A percentile compares a stretch with the other conserved stretches of the same genome.
These are phyloP conservation scores for Rhadinocentrus ornatus DNA, from an alignment of 2,797 vertebrate genomes.

Conservation along the genomic window DNA sequence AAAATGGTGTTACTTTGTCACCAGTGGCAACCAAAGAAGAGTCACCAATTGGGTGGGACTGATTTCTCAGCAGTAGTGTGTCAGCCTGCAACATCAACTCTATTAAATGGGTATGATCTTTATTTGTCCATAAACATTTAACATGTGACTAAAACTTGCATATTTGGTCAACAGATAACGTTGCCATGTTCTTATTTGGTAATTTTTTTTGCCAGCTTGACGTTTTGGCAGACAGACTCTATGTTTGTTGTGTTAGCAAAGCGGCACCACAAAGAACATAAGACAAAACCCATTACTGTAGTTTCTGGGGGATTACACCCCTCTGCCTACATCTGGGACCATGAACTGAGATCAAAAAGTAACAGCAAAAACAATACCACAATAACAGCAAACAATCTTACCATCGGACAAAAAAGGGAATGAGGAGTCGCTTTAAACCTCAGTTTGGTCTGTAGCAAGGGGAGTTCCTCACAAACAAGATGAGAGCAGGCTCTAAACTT, in stretches of 20 bases:
- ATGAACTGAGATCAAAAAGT: conserved; percentile 71
- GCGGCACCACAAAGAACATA: conserved; percentile 59
- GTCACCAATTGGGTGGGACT: conserved; percentile 28
- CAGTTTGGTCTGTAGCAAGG: conserved; percentile 24
- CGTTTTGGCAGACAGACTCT: conserved; percentile 31
- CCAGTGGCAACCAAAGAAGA: conserved; percentile 23
- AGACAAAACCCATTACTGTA: conserved; percentile 41
- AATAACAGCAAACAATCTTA: conserved; percentile 69
- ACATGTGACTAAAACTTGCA: not conserved
- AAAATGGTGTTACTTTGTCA: conserved; percentile 39
- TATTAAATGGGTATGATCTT: not conserved
- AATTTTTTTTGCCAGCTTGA: not conserved
- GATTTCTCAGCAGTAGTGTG: not conserved
- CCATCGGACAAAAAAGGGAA: conserved; percentile 54
- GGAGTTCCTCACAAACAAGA: conserved; percentile 10
- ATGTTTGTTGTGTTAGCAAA: conserved; percentile 65
- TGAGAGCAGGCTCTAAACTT: conserved; percentile 16
- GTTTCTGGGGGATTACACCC: conserved; percentile 63
- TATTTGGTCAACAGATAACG: conserved; percentile 25
- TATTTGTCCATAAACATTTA: not conserved
- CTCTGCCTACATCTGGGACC: conserved; percentile 76
- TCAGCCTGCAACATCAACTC: not conserved
- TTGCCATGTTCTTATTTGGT: conserved; percentile 21
- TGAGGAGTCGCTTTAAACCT: conserved; percentile 37
- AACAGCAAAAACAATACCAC: conserved; percentile 66